A percentile compares a stretch with the other conserved stretches of the same genome.
Evolutionary conservation across 2,113 vertebrate genomes (phyloP).

Genomic region (Lophius piscatorius): DNA sequence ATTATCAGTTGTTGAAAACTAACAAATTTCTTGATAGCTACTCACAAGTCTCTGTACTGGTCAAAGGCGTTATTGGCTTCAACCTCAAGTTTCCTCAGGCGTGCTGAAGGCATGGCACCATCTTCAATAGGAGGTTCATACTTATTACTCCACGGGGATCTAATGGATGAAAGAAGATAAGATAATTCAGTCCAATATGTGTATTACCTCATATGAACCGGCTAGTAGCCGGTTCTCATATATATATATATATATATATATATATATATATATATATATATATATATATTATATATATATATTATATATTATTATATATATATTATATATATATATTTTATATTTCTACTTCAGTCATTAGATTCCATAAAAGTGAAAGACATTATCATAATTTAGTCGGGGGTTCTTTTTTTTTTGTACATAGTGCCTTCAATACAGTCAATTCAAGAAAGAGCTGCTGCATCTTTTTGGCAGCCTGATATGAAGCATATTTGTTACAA

Average conservation of each 20-base stretch:
- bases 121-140: conserved; percentile 98
- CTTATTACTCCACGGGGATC: conserved; percentile 99
- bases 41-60: conserved; percentile 97
- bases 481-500: too few relatives aligned
- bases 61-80: conserved; percentile 99
- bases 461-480: too few relatives aligned
- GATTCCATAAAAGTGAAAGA: too few relatives aligned
- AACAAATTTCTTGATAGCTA: not conserved
- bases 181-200: not conserved
- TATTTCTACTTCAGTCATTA: too few relatives aligned
- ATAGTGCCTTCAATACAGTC: too few relatives aligned
- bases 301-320: too few relatives aligned
- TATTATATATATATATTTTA: too few relatives aligned
- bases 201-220: too few relatives aligned
- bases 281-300: too few relatives aligned
- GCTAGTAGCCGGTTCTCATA: too few relatives aligned
- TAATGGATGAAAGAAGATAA: conserved; percentile 52
- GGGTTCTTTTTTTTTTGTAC: not conserved
- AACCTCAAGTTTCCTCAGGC: conserved; percentile 96
- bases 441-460: not conserved
- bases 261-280: too few relatives aligned
- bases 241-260: too few relatives aligned
- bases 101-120: conserved; percentile 96
- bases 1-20: not conserved
- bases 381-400: not conserved